A percentile compares a stretch with the other conserved stretches of the same genome.
These are phyloP conservation scores for Halichondria panicea DNA, from an alignment of 37 sponge, comb jelly and placozoan species.

Conservation along the genomic window DNA sequence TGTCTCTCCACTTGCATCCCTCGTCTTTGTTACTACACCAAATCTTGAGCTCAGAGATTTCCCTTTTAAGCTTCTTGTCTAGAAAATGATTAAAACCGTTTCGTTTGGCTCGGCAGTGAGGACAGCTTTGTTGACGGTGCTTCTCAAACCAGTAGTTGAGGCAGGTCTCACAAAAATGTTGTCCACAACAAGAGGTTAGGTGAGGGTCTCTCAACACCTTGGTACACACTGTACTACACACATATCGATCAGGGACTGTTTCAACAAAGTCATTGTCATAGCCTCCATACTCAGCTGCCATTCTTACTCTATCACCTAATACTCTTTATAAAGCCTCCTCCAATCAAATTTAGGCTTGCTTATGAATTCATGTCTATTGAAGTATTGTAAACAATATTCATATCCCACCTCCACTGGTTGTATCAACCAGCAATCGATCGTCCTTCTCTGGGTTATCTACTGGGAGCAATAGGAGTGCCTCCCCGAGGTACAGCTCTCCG, in stretches of 20 bases:
- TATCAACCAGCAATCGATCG: no score
- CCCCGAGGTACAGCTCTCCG: no score
- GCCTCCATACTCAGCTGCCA: constrained; percentile 4
- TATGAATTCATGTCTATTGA: no score
- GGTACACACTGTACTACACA: neutral
- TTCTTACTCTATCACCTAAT: no score
- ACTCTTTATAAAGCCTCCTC: no score
- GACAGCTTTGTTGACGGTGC: neutral
- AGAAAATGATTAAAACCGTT: neutral
- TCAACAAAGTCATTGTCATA: neutral
- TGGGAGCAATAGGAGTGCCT: no score
- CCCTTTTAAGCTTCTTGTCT: neutral
- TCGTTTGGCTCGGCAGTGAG: constrained; percentile 5
- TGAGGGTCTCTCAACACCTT: constrained; percentile 9
- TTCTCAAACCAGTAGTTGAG: neutral
- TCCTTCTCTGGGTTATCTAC: no score
- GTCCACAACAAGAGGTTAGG: constrained; percentile 14
- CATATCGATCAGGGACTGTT: neutral
- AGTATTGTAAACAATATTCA: no score
- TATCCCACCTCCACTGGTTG: no score
- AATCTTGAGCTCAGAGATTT: constrained; percentile 3
- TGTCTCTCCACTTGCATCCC: constrained; percentile 8
- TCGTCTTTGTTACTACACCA: neutral
- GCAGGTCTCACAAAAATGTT: constrained; percentile 14
- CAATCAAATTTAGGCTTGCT: no score